Percentiles rank a stretch among this genome's conserved stretches.
These are phyloP conservation scores for Temnothorax curvispinosus DNA, from an alignment of 1,140 invertebrate genomes.

Conservation along the genomic window DNA sequence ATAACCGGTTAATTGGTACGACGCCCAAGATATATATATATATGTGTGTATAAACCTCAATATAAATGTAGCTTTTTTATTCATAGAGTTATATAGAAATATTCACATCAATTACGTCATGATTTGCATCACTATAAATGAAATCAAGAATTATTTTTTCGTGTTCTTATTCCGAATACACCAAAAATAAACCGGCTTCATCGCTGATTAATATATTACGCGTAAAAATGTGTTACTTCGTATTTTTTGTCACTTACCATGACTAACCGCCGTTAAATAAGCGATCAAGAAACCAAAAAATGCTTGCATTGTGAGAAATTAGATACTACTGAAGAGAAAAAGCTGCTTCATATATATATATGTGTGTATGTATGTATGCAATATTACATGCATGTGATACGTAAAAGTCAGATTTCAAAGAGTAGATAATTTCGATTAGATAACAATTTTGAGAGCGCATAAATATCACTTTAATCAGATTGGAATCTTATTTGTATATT, in stretches of 20 bases:
- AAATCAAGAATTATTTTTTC: not conserved
- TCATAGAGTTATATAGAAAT: not conserved
- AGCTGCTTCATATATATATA: not conserved
- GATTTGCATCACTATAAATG: not conserved
- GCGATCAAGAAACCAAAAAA: not conserved
- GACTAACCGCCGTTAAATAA: not conserved
- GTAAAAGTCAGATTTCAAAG: not conserved
- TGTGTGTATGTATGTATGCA: not conserved
- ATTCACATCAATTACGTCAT: not conserved
- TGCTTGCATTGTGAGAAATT: not conserved
- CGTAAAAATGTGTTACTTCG: not conserved
- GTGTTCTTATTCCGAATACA: not conserved
- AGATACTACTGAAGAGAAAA: not conserved
- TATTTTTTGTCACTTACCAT: not conserved
- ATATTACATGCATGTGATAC: not conserved
- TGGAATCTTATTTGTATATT: not conserved
- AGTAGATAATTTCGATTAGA: slow-evolving; percentile 30
- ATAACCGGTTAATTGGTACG: no score
- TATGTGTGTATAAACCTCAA: not conserved
- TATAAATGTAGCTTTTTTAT: not conserved
- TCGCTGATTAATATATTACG: not conserved
- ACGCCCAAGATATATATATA: no score
- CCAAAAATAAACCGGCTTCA: not conserved
- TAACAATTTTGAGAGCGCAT: not conserved
- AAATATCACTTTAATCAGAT: not conserved